These are phyloP conservation scores for Rhynchonema sp. DNA, from an alignment of 2,888 invertebrate genomes.

Conservation along the genomic window DNA sequence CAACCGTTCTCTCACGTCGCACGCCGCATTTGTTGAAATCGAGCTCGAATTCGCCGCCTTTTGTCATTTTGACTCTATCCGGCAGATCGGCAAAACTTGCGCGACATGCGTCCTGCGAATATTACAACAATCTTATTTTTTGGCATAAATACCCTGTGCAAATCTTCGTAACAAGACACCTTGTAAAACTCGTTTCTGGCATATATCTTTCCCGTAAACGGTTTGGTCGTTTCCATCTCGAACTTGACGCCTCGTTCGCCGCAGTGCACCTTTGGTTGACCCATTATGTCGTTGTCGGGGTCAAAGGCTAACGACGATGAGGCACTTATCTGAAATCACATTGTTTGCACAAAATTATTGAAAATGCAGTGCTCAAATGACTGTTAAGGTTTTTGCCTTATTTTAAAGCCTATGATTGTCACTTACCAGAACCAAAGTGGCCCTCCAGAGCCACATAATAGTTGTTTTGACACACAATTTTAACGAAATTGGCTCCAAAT, in stretches of 20 bases:
- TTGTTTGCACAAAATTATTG: no score
- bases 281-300: neutral
- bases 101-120: slow-evolving; percentile 5
- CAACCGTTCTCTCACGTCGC: slow-evolving; percentile 7
- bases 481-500: no score
- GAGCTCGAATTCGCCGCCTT: slow-evolving; percentile 4
- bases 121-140: no score
- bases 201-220: slow-evolving; percentile 8
- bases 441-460: no score
- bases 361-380: no score
- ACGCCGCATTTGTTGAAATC: slow-evolving; percentile 8
- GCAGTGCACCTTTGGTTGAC: slow-evolving; percentile 4
- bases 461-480: no score
- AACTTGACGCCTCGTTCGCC: slow-evolving; percentile 3
- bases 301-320: no score
- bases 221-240: slow-evolving; percentile 7
- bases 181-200: slow-evolving; percentile 7
- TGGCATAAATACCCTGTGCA: neutral
- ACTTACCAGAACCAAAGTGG: no score
- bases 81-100: slow-evolving; percentile 1
- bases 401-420: no score
- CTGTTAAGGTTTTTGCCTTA: no score
- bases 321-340: no score
- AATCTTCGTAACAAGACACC: no score
- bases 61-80: neutral